Base-by-base conservation (phyloP, 2,797 vertebrate genomes). In the Amblyraja radiata region DNA sequence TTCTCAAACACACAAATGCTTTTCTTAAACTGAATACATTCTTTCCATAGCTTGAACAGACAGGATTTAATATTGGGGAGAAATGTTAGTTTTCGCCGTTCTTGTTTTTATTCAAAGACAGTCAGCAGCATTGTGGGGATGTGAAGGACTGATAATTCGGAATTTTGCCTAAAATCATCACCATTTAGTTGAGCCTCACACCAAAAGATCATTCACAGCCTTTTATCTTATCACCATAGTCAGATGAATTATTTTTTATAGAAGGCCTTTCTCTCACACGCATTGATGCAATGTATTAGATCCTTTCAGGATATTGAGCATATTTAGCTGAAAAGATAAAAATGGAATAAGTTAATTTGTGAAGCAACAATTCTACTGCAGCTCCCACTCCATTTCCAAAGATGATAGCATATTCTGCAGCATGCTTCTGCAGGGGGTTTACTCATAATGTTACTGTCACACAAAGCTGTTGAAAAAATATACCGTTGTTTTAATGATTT, bases 271-370 rank as follows among this genome's bases (percentile, higher is more conserved):
- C 71, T 74, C 86, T 74, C 90, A 58, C 39, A 92, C 36, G 39
- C 39, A 73, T 11, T 5, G 39, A 91, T 21, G 23, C 36, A 91
- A 36, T 28, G 25, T 46, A 74, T 36, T 92, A 54, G 73, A 91
- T 91, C 68, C 88, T 91, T 58, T 76, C 68, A 92, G 90, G 90
- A 46, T 76, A 74, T 28, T 76, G 71, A 39, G 5, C 68, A 58
- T 76, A 76, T 58, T 92, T 92, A 92, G 71, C 90, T 92, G 10
- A 73, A 76, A 76, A 76, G 68, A 91, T 91, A 73, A 91, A 91
- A 91, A 74, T 71, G 90, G 23, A 91, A 91, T 65, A 91, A 74
- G 90, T 91, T 74, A 74, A 91, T 91, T 73, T 32, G 61, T 65
- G 16, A 68, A 68, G 16, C 16, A 68, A 68, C 39, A 65, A 65